Evolutionary conservation across 2,888 invertebrate species (phyloP).

Genomic region (Tenthredo distinguenda): DNA sequence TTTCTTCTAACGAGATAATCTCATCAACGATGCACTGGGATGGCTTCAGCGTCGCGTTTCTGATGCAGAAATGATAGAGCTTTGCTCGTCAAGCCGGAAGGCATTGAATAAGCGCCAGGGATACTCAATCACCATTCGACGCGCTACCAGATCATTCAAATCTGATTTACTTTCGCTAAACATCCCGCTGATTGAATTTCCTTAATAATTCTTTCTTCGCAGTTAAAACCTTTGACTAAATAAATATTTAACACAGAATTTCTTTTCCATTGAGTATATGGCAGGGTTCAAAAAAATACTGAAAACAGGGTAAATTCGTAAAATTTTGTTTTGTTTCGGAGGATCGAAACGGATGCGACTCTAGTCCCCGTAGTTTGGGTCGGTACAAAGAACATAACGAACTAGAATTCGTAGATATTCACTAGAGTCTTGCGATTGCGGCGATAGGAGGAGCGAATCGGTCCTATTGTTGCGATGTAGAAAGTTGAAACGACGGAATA

Average conservation of each 20-base stretch:
- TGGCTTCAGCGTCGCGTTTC: conserved; percentile 45
- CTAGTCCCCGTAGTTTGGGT: neutral
- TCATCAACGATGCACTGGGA: conserved; percentile 37
- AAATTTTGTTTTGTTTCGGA: neutral
- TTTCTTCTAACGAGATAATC: conserved; percentile 48
- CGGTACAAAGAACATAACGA: neutral
- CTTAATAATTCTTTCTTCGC: neutral
- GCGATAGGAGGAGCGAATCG: conserved; percentile 26
- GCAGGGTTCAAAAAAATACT: too few relatives aligned
- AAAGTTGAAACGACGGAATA: conserved; percentile 17
- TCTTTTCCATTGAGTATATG: too few relatives aligned
- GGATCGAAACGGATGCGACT: neutral
- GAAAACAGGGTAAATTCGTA: too few relatives aligned
- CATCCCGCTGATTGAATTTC: neutral
- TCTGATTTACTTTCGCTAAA: neutral
- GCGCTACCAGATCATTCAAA: neutral
- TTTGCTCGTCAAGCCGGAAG: conserved; percentile 37
- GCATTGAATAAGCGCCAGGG: conserved; percentile 33
- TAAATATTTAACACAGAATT: too few relatives aligned
- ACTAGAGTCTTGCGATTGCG: conserved; percentile 6
- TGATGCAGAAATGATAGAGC: conserved; percentile 46
- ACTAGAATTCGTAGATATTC: conserved; percentile 7
- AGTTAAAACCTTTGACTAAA: neutral
- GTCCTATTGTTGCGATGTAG: conserved; percentile 43
- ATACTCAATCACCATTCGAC: neutral